A percentile compares a stretch with the other conserved stretches of the same genome.
phyloP scores from a whole-genome alignment of 2,797 vertebrate genomes.

The Cyprinodon diabolis region DNA sequence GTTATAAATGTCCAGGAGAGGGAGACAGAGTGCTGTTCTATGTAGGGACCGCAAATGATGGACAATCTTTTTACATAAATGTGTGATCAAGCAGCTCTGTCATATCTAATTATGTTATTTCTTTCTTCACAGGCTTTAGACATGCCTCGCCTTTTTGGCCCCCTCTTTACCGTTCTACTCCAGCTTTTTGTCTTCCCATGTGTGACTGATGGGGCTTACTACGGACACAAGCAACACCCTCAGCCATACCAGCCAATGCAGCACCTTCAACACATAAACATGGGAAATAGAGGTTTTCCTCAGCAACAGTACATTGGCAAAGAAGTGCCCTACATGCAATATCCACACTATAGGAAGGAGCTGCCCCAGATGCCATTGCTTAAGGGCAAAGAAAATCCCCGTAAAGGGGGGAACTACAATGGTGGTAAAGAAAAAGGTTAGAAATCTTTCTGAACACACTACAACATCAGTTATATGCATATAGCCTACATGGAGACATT shows the following conservation, averaged over 20 bases:
- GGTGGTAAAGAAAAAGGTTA: slow-evolving; percentile 88
- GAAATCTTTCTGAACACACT: slow-evolving; percentile 11
- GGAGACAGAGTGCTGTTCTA: slow-evolving; percentile 21
- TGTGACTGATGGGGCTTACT: slow-evolving; percentile 88
- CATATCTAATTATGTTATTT: slow-evolving; percentile 21
- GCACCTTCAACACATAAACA: slow-evolving; percentile 89
- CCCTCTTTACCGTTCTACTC: slow-evolving; percentile 79
- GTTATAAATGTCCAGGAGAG: slow-evolving; percentile 36
- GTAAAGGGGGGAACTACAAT: slow-evolving; percentile 77
- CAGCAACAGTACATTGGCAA: slow-evolving; percentile 88
- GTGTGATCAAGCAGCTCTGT: not conserved
- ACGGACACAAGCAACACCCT: slow-evolving; percentile 91
- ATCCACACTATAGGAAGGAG: slow-evolving; percentile 94
- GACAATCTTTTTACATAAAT: not conserved
- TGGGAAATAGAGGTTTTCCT: slow-evolving; percentile 87
- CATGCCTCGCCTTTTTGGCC: slow-evolving; percentile 68
- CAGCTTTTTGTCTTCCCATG: slow-evolving; percentile 79
- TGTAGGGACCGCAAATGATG: not conserved
- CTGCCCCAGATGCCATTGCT: slow-evolving; percentile 88
- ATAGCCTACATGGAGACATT: not conserved
- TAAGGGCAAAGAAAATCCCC: slow-evolving; percentile 87
- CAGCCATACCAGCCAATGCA: slow-evolving; percentile 91
- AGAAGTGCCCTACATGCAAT: slow-evolving; percentile 90
- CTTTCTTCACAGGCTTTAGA: slow-evolving; percentile 75
- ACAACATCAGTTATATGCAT: not conserved